Percentiles rank a stretch among this genome's conserved stretches.
These are phyloP conservation scores for Ctena decussata DNA, from an alignment of 2,888 invertebrate genomes.

Conservation along the genomic window DNA sequence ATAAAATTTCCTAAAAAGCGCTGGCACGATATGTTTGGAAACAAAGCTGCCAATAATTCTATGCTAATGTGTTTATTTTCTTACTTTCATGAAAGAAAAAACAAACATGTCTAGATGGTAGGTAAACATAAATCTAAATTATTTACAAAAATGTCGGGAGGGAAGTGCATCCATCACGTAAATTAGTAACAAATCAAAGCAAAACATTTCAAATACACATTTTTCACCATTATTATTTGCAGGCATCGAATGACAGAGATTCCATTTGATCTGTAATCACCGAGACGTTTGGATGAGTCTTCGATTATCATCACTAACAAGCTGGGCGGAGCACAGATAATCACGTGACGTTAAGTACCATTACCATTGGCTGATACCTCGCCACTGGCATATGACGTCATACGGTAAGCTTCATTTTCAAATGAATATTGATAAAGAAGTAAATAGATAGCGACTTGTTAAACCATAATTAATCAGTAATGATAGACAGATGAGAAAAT, in stretches of 20 bases:
- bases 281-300: slow-evolving; percentile 45
- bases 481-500: not conserved
- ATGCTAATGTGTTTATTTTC: not conserved
- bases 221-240: slow-evolving; percentile 4
- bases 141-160: slow-evolving; percentile 12
- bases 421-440: slow-evolving; percentile 16
- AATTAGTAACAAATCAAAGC: slow-evolving; percentile 25
- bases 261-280: slow-evolving; percentile 43
- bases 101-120: not conserved
- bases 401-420: slow-evolving; percentile 8
- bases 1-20: not conserved
- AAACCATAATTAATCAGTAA: slow-evolving; percentile 16
- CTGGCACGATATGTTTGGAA: not conserved
- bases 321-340: slow-evolving; percentile 45
- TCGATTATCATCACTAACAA: slow-evolving; percentile 45
- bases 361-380: slow-evolving; percentile 26
- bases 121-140: slow-evolving; percentile 17
- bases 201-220: slow-evolving; percentile 3
- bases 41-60: not conserved
- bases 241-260: slow-evolving; percentile 10
- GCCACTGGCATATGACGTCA: slow-evolving; percentile 8
- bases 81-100: slow-evolving; percentile 1
- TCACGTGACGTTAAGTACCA: slow-evolving; percentile 38
- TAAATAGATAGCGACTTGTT: slow-evolving; percentile 11
- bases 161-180: slow-evolving; percentile 39